phyloP scores from a whole-genome alignment of 2,113 vertebrate genomes.

The Oryzias curvinotus region DNA sequence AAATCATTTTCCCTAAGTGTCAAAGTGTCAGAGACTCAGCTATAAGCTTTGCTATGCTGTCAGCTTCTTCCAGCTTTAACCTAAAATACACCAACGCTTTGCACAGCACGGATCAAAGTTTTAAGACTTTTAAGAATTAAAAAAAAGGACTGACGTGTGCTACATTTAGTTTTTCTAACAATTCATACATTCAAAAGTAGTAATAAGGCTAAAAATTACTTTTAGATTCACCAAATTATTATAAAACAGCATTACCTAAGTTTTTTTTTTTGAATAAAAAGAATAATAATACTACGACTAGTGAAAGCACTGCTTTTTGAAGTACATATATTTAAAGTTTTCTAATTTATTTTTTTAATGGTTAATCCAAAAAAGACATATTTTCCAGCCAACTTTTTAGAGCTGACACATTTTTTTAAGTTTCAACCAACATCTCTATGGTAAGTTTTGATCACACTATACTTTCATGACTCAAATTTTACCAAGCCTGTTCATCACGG shows the following conservation, averaged over 20 bases:
- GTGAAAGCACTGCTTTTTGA: too few relatives aligned
- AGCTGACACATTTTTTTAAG: background rate
- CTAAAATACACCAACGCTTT: conserved; percentile 42
- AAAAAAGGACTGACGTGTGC: background rate
- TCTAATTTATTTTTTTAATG: too few relatives aligned
- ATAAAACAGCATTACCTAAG: too few relatives aligned
- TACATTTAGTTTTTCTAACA: background rate
- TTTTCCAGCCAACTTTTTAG: too few relatives aligned
- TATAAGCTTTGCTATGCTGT: conserved; percentile 42
- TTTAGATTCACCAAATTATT: too few relatives aligned
- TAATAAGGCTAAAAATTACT: too few relatives aligned
- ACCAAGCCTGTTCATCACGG: background rate
- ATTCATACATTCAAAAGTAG: too few relatives aligned
- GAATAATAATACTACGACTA: too few relatives aligned
- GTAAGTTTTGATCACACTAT: background rate
- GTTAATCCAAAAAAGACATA: too few relatives aligned
- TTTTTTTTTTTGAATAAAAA: too few relatives aligned
- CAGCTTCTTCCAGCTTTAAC: conserved; percentile 45
- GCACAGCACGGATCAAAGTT: conserved; percentile 21
- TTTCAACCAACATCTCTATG: background rate
- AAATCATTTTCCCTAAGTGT: conserved; percentile 31
- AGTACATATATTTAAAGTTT: too few relatives aligned
- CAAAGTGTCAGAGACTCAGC: conserved; percentile 44
- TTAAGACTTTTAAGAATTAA: conserved; percentile 25
- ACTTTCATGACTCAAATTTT: background rate